Conservation (phyloP, 30 jellyfish, hydroid and myxozoan genomes). For the Turritopsis dohrnii region DNA sequence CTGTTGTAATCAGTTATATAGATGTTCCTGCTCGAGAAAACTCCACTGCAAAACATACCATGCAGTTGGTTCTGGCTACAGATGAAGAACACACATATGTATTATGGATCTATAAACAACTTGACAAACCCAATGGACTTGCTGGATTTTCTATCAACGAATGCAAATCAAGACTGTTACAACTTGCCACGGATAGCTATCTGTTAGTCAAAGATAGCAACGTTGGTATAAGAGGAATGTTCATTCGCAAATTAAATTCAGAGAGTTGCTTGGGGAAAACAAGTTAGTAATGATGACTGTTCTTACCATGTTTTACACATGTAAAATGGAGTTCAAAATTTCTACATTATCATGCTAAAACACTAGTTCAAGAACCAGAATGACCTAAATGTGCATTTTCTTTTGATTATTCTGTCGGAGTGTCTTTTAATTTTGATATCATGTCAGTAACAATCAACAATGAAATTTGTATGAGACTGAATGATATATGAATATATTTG, state of each 20-base stretch:
- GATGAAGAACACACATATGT: neutral
- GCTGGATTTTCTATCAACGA: constrained; percentile 1
- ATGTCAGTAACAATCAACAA: too few relatives aligned
- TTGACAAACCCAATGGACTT: neutral
- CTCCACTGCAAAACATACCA: neutral
- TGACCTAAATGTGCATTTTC: too few relatives aligned
- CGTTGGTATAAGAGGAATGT: neutral
- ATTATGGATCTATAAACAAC: neutral
- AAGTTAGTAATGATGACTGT: neutral
- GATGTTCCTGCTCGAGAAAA: neutral
- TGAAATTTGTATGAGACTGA: too few relatives aligned
- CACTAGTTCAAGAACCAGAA: too few relatives aligned
- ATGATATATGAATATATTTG: too few relatives aligned
- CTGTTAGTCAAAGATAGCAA: neutral
- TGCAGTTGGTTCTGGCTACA: neutral
- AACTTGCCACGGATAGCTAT: neutral
- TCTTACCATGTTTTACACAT: neutral
- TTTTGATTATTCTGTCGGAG: too few relatives aligned
- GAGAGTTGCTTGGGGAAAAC: neutral
- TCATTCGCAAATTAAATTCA: neutral
- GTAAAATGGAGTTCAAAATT: too few relatives aligned
- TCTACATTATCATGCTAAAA: too few relatives aligned
- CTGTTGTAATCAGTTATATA: neutral
- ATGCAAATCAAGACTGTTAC: neutral
- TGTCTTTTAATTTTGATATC: too few relatives aligned